Evolutionary conservation across 2,888 invertebrate genomes (phyloP).

Genomic region (Diaprepes abbreviatus): DNA sequence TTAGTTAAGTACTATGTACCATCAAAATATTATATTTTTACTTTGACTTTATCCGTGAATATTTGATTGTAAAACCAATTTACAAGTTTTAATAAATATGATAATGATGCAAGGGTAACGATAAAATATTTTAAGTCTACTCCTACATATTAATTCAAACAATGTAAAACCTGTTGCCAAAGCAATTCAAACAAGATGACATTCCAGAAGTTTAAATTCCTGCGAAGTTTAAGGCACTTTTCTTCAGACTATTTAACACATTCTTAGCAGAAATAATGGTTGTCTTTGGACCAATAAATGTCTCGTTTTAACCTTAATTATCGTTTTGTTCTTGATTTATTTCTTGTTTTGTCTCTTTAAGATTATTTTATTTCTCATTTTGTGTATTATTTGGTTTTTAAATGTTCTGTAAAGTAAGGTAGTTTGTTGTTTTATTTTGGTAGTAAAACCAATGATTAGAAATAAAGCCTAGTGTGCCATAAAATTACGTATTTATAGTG

Average conservation of each 20-base stretch:
- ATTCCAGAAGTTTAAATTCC: slow-evolving; percentile 27
- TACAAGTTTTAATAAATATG: no score
- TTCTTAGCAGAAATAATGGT: slow-evolving; percentile 35
- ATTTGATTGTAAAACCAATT: no score
- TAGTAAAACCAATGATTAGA: no score
- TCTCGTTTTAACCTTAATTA: slow-evolving; percentile 37
- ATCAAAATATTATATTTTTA: no score
- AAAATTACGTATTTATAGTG: no score
- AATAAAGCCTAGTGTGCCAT: no score
- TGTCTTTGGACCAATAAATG: slow-evolving; percentile 34
- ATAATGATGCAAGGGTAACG: no score
- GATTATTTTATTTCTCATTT: not conserved
- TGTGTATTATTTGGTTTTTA: slow-evolving; percentile 33
- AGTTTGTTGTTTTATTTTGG: not conserved
- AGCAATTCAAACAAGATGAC: slow-evolving; percentile 26
- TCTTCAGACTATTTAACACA: slow-evolving; percentile 40
- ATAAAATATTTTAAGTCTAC: no score
- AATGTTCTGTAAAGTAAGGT: not conserved
- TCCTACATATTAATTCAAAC: no score
- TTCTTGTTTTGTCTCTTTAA: slow-evolving; percentile 16
- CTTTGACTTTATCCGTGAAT: no score
- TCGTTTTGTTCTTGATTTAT: slow-evolving; percentile 30
- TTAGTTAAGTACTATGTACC: no score
- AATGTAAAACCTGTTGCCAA: slow-evolving; percentile 37
- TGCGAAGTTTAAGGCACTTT: slow-evolving; percentile 24